phyloP scores from a whole-genome alignment of 2,888 invertebrate genomes.

The Dioctria rufipes region DNA sequence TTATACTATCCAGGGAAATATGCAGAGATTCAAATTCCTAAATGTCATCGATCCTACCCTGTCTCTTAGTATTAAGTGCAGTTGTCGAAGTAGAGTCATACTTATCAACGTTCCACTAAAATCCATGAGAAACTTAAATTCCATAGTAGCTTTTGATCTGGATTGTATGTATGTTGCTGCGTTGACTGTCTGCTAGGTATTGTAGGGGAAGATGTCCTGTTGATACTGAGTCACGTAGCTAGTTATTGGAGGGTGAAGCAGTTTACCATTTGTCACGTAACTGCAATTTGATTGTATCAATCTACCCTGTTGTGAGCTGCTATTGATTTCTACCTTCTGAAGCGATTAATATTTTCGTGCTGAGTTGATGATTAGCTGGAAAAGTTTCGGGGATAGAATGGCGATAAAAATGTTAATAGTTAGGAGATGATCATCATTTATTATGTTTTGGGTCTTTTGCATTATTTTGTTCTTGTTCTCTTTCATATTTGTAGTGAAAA shows the following conservation, averaged over 20 bases:
- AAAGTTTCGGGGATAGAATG: background rate
- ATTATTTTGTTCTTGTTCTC: no score
- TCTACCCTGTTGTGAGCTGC: background rate
- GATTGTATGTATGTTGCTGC: background rate
- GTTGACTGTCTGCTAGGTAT: no score
- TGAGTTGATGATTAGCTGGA: background rate
- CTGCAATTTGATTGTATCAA: background rate
- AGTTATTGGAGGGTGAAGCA: background rate
- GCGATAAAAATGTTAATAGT: no score
- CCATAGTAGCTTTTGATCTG: background rate
- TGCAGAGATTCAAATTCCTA: no score
- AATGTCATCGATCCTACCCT: background rate
- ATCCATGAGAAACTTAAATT: background rate
- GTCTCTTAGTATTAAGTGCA: background rate
- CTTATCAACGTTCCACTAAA: background rate
- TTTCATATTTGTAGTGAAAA: no score
- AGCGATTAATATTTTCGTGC: background rate
- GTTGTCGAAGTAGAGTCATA: background rate
- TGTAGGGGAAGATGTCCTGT: background rate
- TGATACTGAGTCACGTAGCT: background rate
- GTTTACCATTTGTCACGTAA: background rate
- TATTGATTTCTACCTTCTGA: background rate
- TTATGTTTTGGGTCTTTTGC: no score
- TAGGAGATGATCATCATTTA: no score
- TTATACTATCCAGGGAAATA: background rate